A percentile compares a stretch with the other conserved stretches of the same genome.
Evolutionary conservation across 2,113 vertebrate species (phyloP).

Genomic region (Pteruthius melanotis): DNA sequence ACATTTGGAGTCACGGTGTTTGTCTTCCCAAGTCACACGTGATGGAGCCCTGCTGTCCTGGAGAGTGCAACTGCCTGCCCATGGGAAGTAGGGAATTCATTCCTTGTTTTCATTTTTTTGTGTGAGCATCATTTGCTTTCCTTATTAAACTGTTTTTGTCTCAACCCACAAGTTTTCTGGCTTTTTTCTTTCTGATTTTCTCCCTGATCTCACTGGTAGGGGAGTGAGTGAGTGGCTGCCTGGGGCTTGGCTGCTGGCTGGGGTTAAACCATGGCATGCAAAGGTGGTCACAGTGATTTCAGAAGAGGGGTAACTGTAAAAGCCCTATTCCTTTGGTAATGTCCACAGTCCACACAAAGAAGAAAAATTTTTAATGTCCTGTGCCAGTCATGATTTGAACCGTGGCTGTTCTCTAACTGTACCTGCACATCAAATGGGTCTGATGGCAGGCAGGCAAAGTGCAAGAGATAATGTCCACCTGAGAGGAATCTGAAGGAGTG

Average conservation of each 20-base stretch:
- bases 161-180: background rate
- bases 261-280: background rate
- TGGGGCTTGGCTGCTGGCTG: background rate
- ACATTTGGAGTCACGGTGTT: background rate
- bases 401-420: background rate
- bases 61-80: background rate
- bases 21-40: background rate
- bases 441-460: background rate
- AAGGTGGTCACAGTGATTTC: background rate
- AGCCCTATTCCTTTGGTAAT: background rate
- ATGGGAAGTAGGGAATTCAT: background rate
- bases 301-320: background rate
- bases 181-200: background rate
- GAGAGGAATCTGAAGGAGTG: background rate
- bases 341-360: background rate
- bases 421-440: background rate
- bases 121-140: background rate
- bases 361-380: fast-evolving
- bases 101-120: background rate
- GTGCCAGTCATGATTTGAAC: background rate
- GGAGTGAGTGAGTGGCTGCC: background rate
- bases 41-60: background rate
- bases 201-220: background rate
- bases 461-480: background rate
- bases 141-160: background rate